Evolutionary conservation across 2,888 invertebrate genomes (phyloP), one percentile per base, ranked within the genome.

Genomic region (Zhuqinia jingwanae): DNA sequence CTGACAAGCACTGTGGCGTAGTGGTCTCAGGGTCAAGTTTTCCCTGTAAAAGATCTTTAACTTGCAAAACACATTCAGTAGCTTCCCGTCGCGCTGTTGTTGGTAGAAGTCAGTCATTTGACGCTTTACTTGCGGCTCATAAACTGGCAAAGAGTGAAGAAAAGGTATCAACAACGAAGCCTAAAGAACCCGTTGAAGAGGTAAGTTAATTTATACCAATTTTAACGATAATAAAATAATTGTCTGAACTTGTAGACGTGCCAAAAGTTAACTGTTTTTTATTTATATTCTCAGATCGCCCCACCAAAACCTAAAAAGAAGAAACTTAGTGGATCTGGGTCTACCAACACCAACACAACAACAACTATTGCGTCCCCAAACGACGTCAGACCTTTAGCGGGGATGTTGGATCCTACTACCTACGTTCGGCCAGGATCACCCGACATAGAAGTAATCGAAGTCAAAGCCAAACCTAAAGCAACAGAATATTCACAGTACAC

Each of bases 1-100:
- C 96, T 20, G 95, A 97, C 92, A 95, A 95, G 90, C 97, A 97
- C 92, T 97, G 97, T 92, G 97, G 97, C 1, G 96, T 96, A 17
- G 93, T 94, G 90, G 95, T 92, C 1, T 90, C 92, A 25, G 96
- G 95, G 89, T 95, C 94, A 88, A 93, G 94, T 3, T 95, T 95
- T 91, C 96, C 96, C 0, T 97, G 97, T 92, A 96, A 96, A 76
- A 93, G 96, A 87, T 96, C 96, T 22, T 94, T 96, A 82, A 96
- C 96, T 0, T 94, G 94, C 91, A 94, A 93, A 92, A 92, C 93
- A 8, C 94, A 94, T 92, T 95, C 96, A 22, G 93, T 96, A 90
- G 95, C 96, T 56, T 92, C 95, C 90, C 93, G 96, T 85, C 93
- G 96, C 88, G 94, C 95, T 22, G 96, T 96, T 45, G 92, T 94